Conservation (phyloP, 2,888 invertebrate species). For the Xestia sexstrigata region DNA sequence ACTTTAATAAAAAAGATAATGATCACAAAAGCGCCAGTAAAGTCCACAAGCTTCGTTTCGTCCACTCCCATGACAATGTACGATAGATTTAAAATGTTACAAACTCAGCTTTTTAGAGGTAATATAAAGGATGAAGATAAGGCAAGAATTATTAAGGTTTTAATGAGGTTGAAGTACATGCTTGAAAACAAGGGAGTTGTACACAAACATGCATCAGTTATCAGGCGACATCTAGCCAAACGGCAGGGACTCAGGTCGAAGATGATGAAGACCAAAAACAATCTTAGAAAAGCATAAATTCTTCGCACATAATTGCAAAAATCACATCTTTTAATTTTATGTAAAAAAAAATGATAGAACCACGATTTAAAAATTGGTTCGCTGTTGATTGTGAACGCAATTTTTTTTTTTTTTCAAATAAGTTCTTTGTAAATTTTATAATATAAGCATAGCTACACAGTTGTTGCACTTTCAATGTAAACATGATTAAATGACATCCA, state of each 20-base stretch:
- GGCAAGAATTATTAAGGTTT: conserved; percentile 69
- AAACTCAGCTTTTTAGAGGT: conserved; percentile 77
- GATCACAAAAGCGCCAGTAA: background rate
- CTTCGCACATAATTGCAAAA: too few species aligned
- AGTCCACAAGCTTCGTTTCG: background rate
- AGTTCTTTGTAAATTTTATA: conserved; percentile 4
- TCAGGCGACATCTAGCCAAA: conserved; percentile 25
- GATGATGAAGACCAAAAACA: conserved; percentile 6
- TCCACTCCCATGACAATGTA: conserved; percentile 5
- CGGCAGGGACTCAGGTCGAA: conserved; percentile 7
- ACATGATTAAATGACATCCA: conserved; percentile 31
- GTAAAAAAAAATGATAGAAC: background rate
- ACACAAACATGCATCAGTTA: conserved; percentile 23
- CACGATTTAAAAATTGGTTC: background rate
- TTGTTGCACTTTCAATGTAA: conserved; percentile 40
- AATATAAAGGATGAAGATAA: conserved; percentile 63
- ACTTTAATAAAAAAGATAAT: background rate
- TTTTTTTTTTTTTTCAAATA: background rate
- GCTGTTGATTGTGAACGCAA: background rate
- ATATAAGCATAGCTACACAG: background rate
- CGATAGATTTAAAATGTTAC: conserved; percentile 68
- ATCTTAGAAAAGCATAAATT: conserved; percentile 4
- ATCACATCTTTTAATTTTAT: background rate
- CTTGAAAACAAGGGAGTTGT: conserved; percentile 27
- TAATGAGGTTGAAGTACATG: conserved; percentile 50